phyloP scores from a whole-genome alignment of 2,113 vertebrate species.

The Strix uralensis region DNA sequence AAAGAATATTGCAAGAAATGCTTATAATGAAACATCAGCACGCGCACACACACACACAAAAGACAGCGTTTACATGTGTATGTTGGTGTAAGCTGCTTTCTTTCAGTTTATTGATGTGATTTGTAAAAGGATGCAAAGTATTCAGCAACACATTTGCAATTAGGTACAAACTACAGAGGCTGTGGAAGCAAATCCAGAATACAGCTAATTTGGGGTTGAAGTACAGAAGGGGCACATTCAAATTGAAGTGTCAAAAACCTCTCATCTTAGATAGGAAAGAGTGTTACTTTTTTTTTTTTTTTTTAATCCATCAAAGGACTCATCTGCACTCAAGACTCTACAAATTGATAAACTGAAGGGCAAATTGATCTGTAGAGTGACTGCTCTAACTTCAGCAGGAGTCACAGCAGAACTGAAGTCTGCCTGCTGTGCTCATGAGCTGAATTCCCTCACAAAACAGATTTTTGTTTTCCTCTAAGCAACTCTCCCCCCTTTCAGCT shows the following conservation, averaged over 20 bases:
- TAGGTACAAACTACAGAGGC: neutral
- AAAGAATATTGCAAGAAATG: neutral
- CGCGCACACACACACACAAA: neutral
- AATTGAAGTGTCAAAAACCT: neutral
- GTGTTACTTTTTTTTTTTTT: neutral
- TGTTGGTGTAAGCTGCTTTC: neutral
- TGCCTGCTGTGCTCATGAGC: neutral
- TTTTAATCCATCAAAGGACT: neutral
- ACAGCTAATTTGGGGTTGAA: neutral
- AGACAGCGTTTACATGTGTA: neutral
- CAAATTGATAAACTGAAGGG: neutral
- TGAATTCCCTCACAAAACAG: neutral
- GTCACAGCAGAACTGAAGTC: neutral
- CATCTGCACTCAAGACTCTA: neutral
- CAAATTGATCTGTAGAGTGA: neutral
- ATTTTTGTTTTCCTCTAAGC: slow-evolving; percentile 38
- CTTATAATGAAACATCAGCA: neutral
- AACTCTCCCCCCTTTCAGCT: neutral
- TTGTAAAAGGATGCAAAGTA: neutral
- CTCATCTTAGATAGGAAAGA: neutral
- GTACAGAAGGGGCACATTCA: neutral
- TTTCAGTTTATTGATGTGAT: neutral
- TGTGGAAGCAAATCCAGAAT: neutral
- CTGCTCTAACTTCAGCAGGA: neutral
- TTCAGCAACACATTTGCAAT: neutral